A percentile compares a stretch with the other conserved stretches of the same genome.
Evolutionary conservation across 2,797 vertebrate genomes (phyloP).

Genomic region (Sebastolobus alascanus): DNA sequence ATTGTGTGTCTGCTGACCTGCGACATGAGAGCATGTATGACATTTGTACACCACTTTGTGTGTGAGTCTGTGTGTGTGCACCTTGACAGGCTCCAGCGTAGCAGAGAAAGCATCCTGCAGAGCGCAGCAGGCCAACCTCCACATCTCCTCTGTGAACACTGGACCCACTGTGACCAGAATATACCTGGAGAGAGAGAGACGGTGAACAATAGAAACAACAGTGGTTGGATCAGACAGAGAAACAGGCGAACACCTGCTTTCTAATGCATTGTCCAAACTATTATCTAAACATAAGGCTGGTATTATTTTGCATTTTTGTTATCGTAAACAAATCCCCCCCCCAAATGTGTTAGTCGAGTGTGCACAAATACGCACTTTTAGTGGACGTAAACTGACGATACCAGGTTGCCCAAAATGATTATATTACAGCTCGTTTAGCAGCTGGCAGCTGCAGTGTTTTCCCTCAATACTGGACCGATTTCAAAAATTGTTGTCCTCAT

Average conservation of each 20-base stretch:
- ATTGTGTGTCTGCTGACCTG: background rate
- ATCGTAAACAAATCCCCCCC: background rate
- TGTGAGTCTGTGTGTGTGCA: slow-evolving; percentile 64
- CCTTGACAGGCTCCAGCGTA: slow-evolving; percentile 97
- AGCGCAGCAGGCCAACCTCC: slow-evolving; percentile 95
- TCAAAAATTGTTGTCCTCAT: too few relatives aligned
- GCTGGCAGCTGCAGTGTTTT: fast-evolving
- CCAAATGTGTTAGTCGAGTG: too few relatives aligned
- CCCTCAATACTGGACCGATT: too few relatives aligned
- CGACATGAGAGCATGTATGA: background rate
- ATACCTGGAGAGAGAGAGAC: slow-evolving; percentile 83
- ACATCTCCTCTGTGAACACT: slow-evolving; percentile 98
- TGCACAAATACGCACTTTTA: too few relatives aligned
- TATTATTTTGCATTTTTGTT: background rate
- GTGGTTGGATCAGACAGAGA: background rate
- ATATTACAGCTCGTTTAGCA: too few relatives aligned
- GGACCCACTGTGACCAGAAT: slow-evolving; percentile 95
- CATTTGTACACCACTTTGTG: background rate
- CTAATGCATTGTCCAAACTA: background rate
- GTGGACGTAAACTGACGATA: too few relatives aligned
- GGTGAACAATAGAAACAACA: background rate
- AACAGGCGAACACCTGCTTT: background rate
- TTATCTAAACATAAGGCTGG: background rate
- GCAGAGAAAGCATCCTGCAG: slow-evolving; percentile 97
- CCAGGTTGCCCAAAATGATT: too few relatives aligned